Base-by-base conservation (phyloP, 2,797 vertebrate genomes). In the Avahi laniger region DNA sequence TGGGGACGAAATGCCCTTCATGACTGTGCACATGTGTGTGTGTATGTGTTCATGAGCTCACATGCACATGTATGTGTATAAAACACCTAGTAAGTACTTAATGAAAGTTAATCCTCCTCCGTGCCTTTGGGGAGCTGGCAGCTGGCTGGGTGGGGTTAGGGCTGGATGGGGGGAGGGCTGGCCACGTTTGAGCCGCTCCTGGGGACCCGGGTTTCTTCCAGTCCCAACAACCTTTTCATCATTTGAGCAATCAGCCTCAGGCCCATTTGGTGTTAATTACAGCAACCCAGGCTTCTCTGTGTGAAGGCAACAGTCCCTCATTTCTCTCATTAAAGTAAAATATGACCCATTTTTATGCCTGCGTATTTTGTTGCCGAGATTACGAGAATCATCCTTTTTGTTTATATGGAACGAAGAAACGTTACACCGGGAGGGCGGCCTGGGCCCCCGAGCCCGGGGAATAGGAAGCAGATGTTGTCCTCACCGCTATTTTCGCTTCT, bases 381-480 rank as follows among this genome's bases (percentile, higher is more conserved):
- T 98, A 98, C 93, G 95, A 98, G 97, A 97, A 95, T 97, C 97
- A 97, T 98, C 98, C 96, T 98, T 95, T 98, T 97, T 97, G 97
- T 98, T 99, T 98, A 98, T 97, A 98, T 57, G 97, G 98, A 98
- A 98, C 48, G 97, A 97, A 98, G 98, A 98, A 98, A 98, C 97
- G 97, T 98, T 97, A 98, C 97, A 98, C 95, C 95, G 17, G 80
- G 92, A 98, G 97, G 69, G 79, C 72, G 30, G 73, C 92, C 67
- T 80, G 98, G 98, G 97, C 85, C 94, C 95, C 76, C 2, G 94
- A 98, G 98, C 96, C 95, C 75, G 8, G 94, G 97, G 98, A 99
- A 99, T 99, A 97, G 98, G 98, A 98, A 99, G 98, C 99, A 99
- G 98, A 99, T 99, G 99, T 98, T 92, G 97, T 96, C 97, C 95